Base-by-base conservation (phyloP, 2,888 invertebrate species). In the Tromatobia lineatoria region DNA sequence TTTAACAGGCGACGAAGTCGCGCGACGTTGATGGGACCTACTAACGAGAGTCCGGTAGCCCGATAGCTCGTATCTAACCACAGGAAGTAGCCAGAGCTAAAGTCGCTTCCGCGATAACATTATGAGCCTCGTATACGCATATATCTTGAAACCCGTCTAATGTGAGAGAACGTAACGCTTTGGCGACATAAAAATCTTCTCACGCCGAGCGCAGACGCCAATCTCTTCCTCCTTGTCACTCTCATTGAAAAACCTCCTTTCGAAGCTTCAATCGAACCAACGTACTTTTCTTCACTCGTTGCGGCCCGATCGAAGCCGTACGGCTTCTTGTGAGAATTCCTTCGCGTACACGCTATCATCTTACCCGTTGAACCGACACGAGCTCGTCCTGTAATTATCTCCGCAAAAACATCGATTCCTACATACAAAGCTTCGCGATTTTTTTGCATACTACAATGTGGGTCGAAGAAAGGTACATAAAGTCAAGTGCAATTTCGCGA, bases 261-360 rank as follows among this genome's bases (percentile, higher is more conserved):
- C 67, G 73, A 81, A 78, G 52, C 67, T 50, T 50, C 50, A n/a
- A 7, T 50, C 50, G 50, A 50, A 47, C 11, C 69, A 71, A 78
- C 74, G 80, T 52, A 20, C 66, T 57, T 70, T 81, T 84, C 82
- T 78, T 50, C 18, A 47, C 57, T 45, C 61, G 18, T 10, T n/a
- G 59, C 6, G 47, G 52, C 23, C 38, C 47, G 61, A 74, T 54
- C 59, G 69, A 52, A 47, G 20, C 15, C 75, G 61, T 88, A 88
- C 70, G 91, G 90, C 87, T 91, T 91, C 91, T 88, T 87, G 86
- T 88, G 87, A 89, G 90, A 90, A 90, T 90, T 89, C 87, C 86
- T 85, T 74, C 83, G 85, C 84, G 82, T 83, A 82, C 64, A 34
- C 86, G 74, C 85, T 88, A 89, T 90, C 89, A 80, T 59, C 85